A percentile compares a stretch with the other conserved stretches of the same genome.
Conservation (phyloP, 2,797 vertebrate genomes). For the Acanthurus leucopareius region DNA sequence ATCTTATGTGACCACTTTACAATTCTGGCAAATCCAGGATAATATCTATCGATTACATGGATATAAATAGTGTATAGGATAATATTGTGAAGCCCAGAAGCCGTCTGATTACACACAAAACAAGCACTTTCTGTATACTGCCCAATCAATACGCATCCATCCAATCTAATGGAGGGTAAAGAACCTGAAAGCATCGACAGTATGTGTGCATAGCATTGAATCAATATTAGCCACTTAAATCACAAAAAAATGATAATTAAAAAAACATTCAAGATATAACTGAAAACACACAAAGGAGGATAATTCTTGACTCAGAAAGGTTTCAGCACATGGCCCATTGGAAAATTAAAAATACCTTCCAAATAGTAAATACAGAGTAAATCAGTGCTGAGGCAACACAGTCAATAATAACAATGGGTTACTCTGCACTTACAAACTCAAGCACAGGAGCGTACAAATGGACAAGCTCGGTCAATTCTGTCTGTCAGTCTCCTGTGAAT, state of each 20-base stretch:
- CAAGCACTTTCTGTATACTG: not conserved
- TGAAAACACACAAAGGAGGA: slow-evolving; percentile 4
- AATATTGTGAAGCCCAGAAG: slow-evolving; percentile 3
- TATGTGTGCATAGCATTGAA: slow-evolving; percentile 4
- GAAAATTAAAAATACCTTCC: slow-evolving; percentile 42
- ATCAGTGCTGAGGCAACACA: slow-evolving; percentile 18
- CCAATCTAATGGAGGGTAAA: slow-evolving; percentile 51
- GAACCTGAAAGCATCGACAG: slow-evolving; percentile 32
- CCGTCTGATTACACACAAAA: slow-evolving; percentile 1
- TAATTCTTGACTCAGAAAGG: not conserved
- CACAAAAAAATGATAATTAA: slow-evolving; percentile 16
- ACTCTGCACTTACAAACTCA: slow-evolving; percentile 12
- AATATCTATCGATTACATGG: not conserved
- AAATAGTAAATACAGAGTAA: slow-evolving; percentile 34
- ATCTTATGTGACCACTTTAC: not conserved
- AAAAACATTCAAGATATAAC: not conserved
- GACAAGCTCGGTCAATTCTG: slow-evolving; percentile 10
- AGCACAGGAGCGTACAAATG: slow-evolving; percentile 12
- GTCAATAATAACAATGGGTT: slow-evolving; percentile 27
- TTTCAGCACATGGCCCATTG: slow-evolving; percentile 41
- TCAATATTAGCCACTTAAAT: slow-evolving; percentile 39
- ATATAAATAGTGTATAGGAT: slow-evolving; percentile 1
- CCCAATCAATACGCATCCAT: slow-evolving; percentile 58
- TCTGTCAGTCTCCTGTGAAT: not conserved
- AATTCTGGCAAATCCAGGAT: not conserved